Evolutionary conservation across 53 echinoderm and acorn worm genomes (phyloP).

Genomic region (Temnopleurus reevesii): DNA sequence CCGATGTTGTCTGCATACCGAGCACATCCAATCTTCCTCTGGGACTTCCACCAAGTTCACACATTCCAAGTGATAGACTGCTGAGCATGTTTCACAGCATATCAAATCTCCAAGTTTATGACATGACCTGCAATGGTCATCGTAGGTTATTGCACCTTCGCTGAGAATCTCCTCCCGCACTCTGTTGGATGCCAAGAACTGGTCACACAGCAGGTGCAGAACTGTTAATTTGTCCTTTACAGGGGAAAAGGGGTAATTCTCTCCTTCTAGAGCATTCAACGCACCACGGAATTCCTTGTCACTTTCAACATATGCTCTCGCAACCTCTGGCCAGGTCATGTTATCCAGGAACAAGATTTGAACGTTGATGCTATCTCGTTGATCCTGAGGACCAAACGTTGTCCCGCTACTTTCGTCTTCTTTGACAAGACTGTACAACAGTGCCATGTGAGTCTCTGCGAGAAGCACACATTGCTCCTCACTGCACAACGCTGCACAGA

Average conservation of each 20-base stretch:
- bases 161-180: slow-evolving; percentile 96
- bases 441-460: slow-evolving; percentile 85
- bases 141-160: slow-evolving; percentile 97
- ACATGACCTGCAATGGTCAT: slow-evolving; percentile 95
- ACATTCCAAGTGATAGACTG: slow-evolving; percentile 97
- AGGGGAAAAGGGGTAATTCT: slow-evolving; percentile 84
- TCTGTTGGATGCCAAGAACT: slow-evolving; percentile 88
- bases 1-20: slow-evolving; percentile 83
- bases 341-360: slow-evolving; percentile 93
- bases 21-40: slow-evolving; percentile 97
- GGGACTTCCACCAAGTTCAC: slow-evolving; percentile 92
- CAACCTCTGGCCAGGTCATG: slow-evolving; percentile 98
- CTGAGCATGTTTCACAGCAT: slow-evolving; percentile 97
- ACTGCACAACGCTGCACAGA: slow-evolving; percentile 90
- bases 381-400: slow-evolving; percentile 95
- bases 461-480: slow-evolving; percentile 91
- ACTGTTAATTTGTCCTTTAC: slow-evolving; percentile 85
- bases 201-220: slow-evolving; percentile 88
- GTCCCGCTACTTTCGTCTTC: slow-evolving; percentile 93
- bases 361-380: slow-evolving; percentile 92
- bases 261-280: slow-evolving; percentile 73
- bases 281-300: slow-evolving; percentile 80
- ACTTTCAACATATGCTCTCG: slow-evolving; percentile 87
- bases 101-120: slow-evolving; percentile 96
- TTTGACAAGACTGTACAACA: slow-evolving; percentile 77